Evolutionary conservation across 2,888 invertebrate species (phyloP), one percentile per base, ranked within the genome.

Genomic region (Cynaeus angustus): DNA sequence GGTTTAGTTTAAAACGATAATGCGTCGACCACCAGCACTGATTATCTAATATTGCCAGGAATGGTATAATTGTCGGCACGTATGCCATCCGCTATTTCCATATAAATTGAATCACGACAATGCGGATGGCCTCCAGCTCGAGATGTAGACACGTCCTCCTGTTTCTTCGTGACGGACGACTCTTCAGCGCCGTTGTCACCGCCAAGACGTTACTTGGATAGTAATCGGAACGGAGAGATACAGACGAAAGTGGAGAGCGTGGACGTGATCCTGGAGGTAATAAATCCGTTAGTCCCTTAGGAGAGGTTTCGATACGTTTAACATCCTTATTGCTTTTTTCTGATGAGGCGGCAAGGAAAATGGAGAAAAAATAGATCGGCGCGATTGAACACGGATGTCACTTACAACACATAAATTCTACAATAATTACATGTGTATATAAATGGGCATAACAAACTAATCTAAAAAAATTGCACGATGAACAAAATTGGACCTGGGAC

Each of bases 1-100:
- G 78, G 77, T 77, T 72, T 68, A 69, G 72, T 69, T 56, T 66
- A 45, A 67, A 64, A 69, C 71, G 68, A 66, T 68, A 72, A 73
- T 69, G 68, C 50, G 75, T 70, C 80, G 81, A 82, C 82, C 81
- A 82, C 81, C 82, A 72, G 81, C 81, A 81, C 81, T 80, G 82
- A 82, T 81, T 82, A 78, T 80, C 80, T 80, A 81, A 80, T 81
- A 79, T 76, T 68, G 76, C 80, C 80, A 72, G 70, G 79, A 80
- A 81, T 80, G 80, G 81, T 72, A 78, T 79, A 78, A 78, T 77
- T 75, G 78, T 76, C 76, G 74, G 73, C 75, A 74, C 74, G 56
- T 65, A 64, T 53, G 45, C 56, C 48, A 53, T 58, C 59, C 16
- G 37, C 52, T 59, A 68, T 71, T 71, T 68, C 64, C 67, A 71